Conservation (phyloP, 2,797 vertebrate species). For the Gouania willdenowi region DNA sequence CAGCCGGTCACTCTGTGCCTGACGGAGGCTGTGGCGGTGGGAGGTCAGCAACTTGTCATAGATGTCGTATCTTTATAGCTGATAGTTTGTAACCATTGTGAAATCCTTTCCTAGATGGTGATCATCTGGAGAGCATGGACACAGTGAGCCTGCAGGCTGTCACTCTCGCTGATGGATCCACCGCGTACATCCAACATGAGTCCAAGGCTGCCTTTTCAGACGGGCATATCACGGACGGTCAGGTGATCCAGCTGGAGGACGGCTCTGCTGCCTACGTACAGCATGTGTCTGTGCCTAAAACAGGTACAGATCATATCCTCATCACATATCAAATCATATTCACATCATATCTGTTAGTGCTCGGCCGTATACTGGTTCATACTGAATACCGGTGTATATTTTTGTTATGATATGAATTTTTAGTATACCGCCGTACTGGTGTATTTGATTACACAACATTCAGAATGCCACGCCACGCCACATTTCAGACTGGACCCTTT, state of each 20-base stretch:
- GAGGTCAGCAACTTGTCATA: conserved; percentile 76
- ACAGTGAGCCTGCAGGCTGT: conserved; percentile 97
- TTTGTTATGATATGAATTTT: no score
- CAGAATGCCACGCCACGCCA: no score
- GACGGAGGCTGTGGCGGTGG: conserved; percentile 92
- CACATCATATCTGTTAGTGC: no score
- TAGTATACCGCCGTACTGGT: no score
- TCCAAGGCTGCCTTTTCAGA: conserved; percentile 85
- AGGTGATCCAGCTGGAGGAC: conserved; percentile 97
- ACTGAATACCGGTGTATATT: no score
- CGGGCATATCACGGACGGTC: conserved; percentile 94
- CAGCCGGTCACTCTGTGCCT: conserved; percentile 96
- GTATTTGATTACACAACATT: no score
- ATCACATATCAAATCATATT: no score
- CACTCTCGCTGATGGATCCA: conserved; percentile 95
- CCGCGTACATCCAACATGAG: conserved; percentile 96
- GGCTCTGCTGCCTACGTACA: conserved; percentile 97
- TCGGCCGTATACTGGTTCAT: no score
- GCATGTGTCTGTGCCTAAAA: conserved; percentile 91
- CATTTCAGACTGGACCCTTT: no score
- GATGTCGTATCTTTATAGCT: not conserved
- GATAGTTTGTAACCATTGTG: not conserved
- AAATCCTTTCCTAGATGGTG: conserved; percentile 77
- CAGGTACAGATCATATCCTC: conserved; percentile 67
- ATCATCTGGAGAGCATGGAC: conserved; percentile 95